Conservation (phyloP, 2,113 vertebrate species). For the Patagioenas fasciata region DNA sequence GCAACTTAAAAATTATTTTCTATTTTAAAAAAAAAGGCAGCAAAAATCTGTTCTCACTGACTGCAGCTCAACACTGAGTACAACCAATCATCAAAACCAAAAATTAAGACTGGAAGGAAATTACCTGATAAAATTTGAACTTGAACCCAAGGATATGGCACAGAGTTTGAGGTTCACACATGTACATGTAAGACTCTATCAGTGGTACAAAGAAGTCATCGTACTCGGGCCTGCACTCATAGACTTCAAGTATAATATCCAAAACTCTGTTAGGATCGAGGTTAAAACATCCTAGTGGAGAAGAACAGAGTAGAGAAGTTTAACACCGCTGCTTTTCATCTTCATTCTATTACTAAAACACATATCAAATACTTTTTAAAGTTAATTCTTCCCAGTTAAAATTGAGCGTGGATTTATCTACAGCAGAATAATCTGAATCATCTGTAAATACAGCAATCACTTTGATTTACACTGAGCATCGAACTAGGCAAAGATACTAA, state of each 20-base stretch:
- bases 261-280: conserved; percentile 98
- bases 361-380: not conserved
- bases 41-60: not conserved
- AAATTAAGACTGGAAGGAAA: not conserved
- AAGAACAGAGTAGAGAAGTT: not conserved
- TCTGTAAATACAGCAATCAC: not conserved
- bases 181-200: conserved; percentile 97
- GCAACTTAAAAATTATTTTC: not conserved
- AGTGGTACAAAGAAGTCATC: conserved; percentile 96
- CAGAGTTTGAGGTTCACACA: conserved; percentile 96
- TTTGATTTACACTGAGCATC: not conserved
- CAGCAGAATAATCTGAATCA: not conserved
- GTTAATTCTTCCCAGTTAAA: not conserved
- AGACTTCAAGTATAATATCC: conserved; percentile 97
- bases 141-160: conserved; percentile 99
- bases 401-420: not conserved
- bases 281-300: conserved; percentile 92
- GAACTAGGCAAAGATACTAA: not conserved
- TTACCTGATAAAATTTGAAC: conserved; percentile 98
- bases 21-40: not conserved
- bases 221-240: conserved; percentile 93
- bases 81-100: not conserved
- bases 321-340: not conserved
- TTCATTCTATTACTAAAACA: not conserved
- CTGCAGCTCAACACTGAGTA: not conserved